These are phyloP conservation scores for Schizopygopsis malacanthus DNA, from an alignment of 2,797 vertebrate species.

Conservation along the genomic window DNA sequence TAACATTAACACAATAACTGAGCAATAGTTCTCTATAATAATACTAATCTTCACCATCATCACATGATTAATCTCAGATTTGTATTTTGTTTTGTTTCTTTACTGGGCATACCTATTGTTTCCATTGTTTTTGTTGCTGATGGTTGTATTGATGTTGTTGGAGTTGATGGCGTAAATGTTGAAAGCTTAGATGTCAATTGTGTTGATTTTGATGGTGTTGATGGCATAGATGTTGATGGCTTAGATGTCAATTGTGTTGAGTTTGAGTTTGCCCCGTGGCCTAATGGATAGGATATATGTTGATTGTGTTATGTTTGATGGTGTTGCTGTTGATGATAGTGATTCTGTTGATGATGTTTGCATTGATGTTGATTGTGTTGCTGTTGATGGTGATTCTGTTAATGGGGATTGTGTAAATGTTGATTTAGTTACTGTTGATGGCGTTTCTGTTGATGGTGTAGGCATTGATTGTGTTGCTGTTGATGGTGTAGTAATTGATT, in stretches of 20 bases:
- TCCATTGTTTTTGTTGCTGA: neutral
- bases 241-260: too few species aligned
- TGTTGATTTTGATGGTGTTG: neutral
- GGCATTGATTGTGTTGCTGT: too few species aligned
- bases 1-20: neutral
- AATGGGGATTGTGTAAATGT: too few species aligned
- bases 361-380: too few species aligned
- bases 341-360: neutral
- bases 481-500: too few species aligned
- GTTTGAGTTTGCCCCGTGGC: too few species aligned
- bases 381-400: too few species aligned
- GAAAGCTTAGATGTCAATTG: accelerated
- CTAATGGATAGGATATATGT: too few species aligned
- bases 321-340: too few species aligned
- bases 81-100: neutral
- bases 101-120: neutral
- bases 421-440: neutral
- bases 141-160: neutral
- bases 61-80: neutral
- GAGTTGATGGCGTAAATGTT: too few species aligned
- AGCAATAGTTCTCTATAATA: neutral
- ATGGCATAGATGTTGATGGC: neutral
- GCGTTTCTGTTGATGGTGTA: too few species aligned
- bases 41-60: neutral
- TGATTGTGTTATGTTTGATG: too few species aligned